These are phyloP conservation scores for Platorchestia sp. DNA, from an alignment of 1,140 invertebrate species.

Conservation along the genomic window DNA sequence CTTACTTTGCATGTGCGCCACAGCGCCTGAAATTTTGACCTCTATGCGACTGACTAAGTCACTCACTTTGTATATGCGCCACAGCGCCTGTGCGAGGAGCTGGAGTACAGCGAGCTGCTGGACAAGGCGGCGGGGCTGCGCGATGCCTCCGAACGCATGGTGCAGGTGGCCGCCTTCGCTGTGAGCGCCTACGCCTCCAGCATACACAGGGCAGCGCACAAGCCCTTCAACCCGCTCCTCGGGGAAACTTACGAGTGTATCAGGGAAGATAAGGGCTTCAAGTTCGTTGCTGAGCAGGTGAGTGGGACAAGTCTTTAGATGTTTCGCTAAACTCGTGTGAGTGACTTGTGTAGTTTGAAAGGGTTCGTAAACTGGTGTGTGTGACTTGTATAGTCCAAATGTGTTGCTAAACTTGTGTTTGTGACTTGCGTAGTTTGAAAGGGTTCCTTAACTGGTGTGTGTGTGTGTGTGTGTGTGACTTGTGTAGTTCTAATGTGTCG, in stretches of 20 bases:
- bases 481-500: neutral
- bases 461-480: neutral
- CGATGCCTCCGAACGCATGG: slow-evolving; percentile 80
- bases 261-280: slow-evolving; percentile 82
- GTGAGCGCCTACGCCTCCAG: slow-evolving; percentile 85
- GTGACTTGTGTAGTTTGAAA: neutral
- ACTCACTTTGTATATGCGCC: slow-evolving; percentile 62
- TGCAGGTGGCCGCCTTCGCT: slow-evolving; percentile 85
- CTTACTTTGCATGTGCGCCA: too few species aligned
- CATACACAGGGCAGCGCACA: slow-evolving; percentile 84
- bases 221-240: slow-evolving; percentile 89
- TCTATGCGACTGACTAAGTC: too few species aligned
- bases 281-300: slow-evolving; percentile 82
- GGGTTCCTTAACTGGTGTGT: neutral
- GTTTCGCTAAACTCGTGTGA: too few species aligned
- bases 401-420: neutral
- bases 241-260: slow-evolving; percentile 89
- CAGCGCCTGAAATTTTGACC: too few species aligned
- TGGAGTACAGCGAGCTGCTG: slow-evolving; percentile 86
- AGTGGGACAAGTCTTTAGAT: neutral
- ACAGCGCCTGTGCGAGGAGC: slow-evolving; percentile 84
- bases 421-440: neutral
- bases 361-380: neutral
- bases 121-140: slow-evolving; percentile 79
- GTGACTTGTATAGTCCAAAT: neutral